Evolutionary conservation across 2,113 vertebrate genomes (phyloP).

Genomic region (Vireo altiloquus): DNA sequence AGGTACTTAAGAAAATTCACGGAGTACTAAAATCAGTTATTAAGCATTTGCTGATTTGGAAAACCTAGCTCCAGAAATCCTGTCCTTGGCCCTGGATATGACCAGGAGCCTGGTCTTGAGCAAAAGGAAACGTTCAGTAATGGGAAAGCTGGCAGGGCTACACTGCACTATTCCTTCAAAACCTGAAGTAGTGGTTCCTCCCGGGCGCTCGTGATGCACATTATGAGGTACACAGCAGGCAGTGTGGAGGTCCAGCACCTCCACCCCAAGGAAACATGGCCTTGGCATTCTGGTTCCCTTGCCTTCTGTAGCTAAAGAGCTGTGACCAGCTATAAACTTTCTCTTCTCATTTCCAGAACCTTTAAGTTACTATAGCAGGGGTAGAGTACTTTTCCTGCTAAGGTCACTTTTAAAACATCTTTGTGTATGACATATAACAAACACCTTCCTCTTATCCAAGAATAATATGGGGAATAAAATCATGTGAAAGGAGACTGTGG

Average conservation of each 20-base stretch:
- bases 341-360: neutral
- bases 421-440: neutral
- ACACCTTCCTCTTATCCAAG: neutral
- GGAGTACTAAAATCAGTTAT: neutral
- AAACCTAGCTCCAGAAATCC: neutral
- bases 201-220: rapidly evolving
- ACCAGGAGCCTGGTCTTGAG: neutral
- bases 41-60: neutral
- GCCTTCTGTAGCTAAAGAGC: neutral
- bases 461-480: neutral
- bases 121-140: neutral
- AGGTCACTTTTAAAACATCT: neutral
- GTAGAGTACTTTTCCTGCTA: neutral
- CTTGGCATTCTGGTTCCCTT: neutral
- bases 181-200: neutral
- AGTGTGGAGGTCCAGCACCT: neutral
- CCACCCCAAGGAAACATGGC: neutral
- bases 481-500: neutral
- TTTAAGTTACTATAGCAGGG: neutral
- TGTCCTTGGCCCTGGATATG: neutral
- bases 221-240: neutral
- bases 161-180: neutral
- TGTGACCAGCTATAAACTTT: neutral
- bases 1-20: neutral
- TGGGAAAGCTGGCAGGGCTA: neutral